These are phyloP conservation scores for Eupithecia inturbata DNA, from an alignment of 2,888 invertebrate genomes.

Conservation along the genomic window DNA sequence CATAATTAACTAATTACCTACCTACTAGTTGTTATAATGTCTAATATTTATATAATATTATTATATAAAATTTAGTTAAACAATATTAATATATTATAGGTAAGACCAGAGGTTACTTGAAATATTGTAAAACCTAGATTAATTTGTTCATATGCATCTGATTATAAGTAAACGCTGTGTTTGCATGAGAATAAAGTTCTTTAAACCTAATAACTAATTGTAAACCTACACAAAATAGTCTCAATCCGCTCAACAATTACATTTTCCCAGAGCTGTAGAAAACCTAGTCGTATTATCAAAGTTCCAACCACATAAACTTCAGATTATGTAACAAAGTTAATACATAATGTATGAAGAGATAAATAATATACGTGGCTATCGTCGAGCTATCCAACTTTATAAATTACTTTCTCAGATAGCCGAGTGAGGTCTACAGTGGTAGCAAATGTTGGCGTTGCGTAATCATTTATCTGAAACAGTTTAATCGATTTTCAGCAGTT, in stretches of 20 bases:
- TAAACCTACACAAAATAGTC: no score
- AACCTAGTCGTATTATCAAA: slow-evolving; percentile 21
- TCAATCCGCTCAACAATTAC: not conserved
- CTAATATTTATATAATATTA: no score
- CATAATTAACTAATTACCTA: no score
- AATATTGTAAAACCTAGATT: no score
- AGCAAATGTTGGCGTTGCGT: slow-evolving; percentile 36
- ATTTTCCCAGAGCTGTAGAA: slow-evolving; percentile 11
- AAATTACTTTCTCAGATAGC: slow-evolving; percentile 78
- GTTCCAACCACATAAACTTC: slow-evolving; percentile 29
- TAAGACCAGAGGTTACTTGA: no score
- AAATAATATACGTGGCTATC: slow-evolving; percentile 68
- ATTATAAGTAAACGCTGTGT: no score
- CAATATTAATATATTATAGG: no score
- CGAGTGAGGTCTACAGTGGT: slow-evolving; percentile 53
- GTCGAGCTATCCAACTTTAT: slow-evolving; percentile 72
- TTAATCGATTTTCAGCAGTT: not conserved
- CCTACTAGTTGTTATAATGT: no score
- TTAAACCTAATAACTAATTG: no score
- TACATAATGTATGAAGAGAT: slow-evolving; percentile 51
- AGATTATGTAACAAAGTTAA: slow-evolving; percentile 29
- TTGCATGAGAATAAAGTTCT: no score
- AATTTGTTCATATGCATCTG: no score
- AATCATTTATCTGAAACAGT: slow-evolving; percentile 5
- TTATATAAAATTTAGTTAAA: no score